Evolutionary conservation across 1,140 invertebrate genomes (phyloP), one percentile per base, ranked within the genome.

Genomic region (Archivesica marissinica): DNA sequence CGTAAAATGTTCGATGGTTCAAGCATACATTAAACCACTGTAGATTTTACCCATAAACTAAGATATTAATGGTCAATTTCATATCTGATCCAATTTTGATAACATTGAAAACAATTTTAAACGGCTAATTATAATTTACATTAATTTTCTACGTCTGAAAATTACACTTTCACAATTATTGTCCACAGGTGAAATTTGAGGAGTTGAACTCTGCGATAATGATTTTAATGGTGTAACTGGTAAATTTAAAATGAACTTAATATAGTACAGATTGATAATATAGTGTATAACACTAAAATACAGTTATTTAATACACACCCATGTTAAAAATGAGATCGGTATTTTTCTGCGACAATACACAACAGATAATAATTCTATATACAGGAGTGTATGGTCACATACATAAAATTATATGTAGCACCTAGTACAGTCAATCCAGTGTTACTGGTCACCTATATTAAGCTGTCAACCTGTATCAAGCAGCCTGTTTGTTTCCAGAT

Each of bases 11-110:
- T n/a, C n/a, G n/a, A n/a, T n/a, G n/a, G n/a, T n/a, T n/a, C n/a
- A n/a, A n/a, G n/a, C n/a, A n/a, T n/a, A n/a, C n/a, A n/a, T n/a
- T n/a, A n/a, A n/a, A n/a, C n/a, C n/a, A n/a, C n/a, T n/a, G n/a
- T n/a, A n/a, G n/a, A 54, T n/a, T 20, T 59, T 59, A 6, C 23
- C 54, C 54, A 7, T 28, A 59, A 64, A 33, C 59, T 64, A 2
- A 17, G 13, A 17, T 15, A 64, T 72, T 47, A 72, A 15, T 47
- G 68, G 39, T 44, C 68, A 64, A 35, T 64, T 64, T 64, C 28
- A 33, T 47, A 72, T 72, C 68, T 30, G 41, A 72, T 72, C 33
- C 1, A 72, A 52, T 72, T 72, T 72, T 50, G 68, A 72, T 72
- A 72, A 72, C 44, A 72, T 72, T 47, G 68, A 72, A 50, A 72